Evolutionary conservation across 30 jellyfish, hydroid and myxozoan species (phyloP).

Genomic region (Aurelia sp.): DNA sequence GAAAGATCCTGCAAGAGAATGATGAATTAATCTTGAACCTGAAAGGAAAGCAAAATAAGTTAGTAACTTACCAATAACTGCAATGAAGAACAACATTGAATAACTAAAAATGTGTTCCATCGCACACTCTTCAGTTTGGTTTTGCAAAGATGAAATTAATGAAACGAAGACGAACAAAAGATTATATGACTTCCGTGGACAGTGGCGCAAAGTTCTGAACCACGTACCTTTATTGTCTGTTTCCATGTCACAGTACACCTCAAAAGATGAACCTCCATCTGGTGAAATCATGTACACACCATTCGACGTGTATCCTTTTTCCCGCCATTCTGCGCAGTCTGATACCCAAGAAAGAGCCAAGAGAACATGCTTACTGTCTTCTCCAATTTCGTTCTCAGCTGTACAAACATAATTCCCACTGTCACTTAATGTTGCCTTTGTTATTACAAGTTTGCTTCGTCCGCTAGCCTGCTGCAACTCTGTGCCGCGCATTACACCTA

Average conservation of each 20-base stretch:
- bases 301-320: not conserved
- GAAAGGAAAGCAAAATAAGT: too few relatives aligned
- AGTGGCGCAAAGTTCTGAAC: too few relatives aligned
- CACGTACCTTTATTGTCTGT: not conserved
- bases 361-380: not conserved
- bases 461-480: not conserved
- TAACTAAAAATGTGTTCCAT: too few relatives aligned
- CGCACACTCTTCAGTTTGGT: too few relatives aligned
- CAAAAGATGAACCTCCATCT: conserved; percentile 6
- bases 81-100: too few relatives aligned
- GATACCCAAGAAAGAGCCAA: not conserved
- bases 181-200: too few relatives aligned
- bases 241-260: conserved; percentile 1
- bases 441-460: not conserved
- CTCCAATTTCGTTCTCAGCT: not conserved
- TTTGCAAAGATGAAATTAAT: too few relatives aligned
- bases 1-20: too few relatives aligned
- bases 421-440: not conserved
- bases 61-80: too few relatives aligned
- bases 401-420: not conserved
- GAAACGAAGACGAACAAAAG: too few relatives aligned
- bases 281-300: conserved; percentile 1
- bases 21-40: too few relatives aligned
- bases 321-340: conserved; percentile 2
- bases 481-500: not conserved